phyloP scores from a whole-genome alignment of 2,113 vertebrate species.

The Himantopus leucocephalus region DNA sequence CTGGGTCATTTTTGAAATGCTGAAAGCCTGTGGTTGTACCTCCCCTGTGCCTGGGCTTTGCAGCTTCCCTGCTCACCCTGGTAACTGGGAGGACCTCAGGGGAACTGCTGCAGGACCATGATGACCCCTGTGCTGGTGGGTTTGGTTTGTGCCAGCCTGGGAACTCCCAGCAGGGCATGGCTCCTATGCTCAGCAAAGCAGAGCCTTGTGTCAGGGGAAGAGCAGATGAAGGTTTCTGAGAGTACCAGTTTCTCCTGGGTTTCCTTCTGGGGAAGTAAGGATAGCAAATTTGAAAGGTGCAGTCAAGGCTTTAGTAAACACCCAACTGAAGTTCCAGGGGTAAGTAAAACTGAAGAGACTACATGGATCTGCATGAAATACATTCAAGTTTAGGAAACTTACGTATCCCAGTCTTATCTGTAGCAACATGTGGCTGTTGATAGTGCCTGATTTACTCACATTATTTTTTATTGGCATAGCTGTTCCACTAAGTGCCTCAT shows the following conservation, averaged over 20 bases:
- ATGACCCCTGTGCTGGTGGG: not conserved
- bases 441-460: not conserved
- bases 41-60: not conserved
- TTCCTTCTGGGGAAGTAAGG: not conserved
- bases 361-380: not conserved
- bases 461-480: not conserved
- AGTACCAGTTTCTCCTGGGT: not conserved
- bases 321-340: not conserved
- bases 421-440: not conserved
- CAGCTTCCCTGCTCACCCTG: not conserved
- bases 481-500: not conserved
- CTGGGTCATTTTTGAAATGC: not conserved
- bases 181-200: not conserved
- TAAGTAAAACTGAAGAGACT: not conserved
- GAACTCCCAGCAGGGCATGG: accelerated
- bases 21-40: not conserved
- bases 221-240: not conserved
- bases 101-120: accelerated
- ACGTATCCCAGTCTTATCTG: not conserved
- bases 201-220: not conserved
- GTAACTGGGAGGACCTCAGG: not conserved
- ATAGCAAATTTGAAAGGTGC: not conserved
- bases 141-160: not conserved
- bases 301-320: not conserved
- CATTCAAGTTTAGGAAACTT: not conserved